These are phyloP conservation scores for Drosophila lini DNA, from an alignment of 1,140 invertebrate species.

Conservation along the genomic window DNA sequence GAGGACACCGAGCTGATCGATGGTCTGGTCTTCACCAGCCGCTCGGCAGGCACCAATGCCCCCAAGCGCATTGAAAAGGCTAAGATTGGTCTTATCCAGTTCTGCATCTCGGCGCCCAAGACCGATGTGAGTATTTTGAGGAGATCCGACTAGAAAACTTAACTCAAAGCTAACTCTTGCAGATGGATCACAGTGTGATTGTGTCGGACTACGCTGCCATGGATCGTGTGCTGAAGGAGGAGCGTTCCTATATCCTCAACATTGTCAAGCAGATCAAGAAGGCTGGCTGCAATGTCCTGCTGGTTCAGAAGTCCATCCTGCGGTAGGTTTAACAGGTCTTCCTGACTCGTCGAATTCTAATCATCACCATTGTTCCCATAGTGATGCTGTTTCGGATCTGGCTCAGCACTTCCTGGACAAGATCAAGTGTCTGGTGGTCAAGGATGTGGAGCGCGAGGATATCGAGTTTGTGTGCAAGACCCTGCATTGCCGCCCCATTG, in stretches of 20 bases:
- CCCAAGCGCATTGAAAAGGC: slow-evolving; percentile 98
- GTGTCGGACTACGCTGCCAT: slow-evolving; percentile 99
- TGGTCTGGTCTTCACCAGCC: slow-evolving; percentile 97
- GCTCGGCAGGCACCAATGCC: slow-evolving; percentile 94
- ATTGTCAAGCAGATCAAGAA: slow-evolving; percentile 99
- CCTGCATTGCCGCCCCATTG: slow-evolving; percentile 97
- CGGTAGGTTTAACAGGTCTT: slow-evolving; percentile 84
- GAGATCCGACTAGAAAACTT: not conserved
- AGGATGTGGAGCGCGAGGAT: slow-evolving; percentile 99
- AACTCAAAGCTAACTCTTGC: slow-evolving; percentile 1
- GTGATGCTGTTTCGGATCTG: slow-evolving; percentile 97
- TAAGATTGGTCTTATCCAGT: slow-evolving; percentile 99
- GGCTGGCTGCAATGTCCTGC: slow-evolving; percentile 97
- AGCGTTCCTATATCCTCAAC: slow-evolving; percentile 98
- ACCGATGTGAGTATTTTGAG: slow-evolving; percentile 92
- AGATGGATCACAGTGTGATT: slow-evolving; percentile 99
- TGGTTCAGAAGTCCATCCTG: slow-evolving; percentile 99
- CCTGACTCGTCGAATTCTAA: not conserved
- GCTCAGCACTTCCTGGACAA: slow-evolving; percentile 99
- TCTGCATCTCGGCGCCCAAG: slow-evolving; percentile 99
- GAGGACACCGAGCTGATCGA: slow-evolving; percentile 99
- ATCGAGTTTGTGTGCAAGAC: slow-evolving; percentile 99
- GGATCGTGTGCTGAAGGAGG: slow-evolving; percentile 99
- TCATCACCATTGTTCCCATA: not conserved
- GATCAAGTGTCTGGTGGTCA: slow-evolving; percentile 99